Percentiles rank a stretch among this genome's conserved stretches.
These are phyloP conservation scores for Buceros bicornis DNA, from an alignment of 2,797 vertebrate species.

Conservation along the genomic window DNA sequence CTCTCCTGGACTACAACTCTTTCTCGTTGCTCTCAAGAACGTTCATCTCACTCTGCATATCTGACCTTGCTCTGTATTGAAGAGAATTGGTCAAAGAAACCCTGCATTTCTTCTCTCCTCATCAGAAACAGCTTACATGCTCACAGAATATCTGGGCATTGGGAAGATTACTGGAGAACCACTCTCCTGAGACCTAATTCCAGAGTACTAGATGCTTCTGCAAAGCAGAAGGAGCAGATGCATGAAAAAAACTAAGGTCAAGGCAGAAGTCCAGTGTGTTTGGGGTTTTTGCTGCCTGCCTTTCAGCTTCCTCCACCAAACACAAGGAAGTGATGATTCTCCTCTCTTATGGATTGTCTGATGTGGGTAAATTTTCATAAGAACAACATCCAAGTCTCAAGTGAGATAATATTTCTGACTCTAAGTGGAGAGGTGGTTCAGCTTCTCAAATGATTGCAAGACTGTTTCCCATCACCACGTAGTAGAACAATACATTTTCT, in stretches of 20 bases:
- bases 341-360: neutral
- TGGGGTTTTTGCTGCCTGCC: neutral
- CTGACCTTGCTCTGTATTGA: neutral
- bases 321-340: neutral
- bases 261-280: neutral
- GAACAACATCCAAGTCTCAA: neutral
- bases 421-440: neutral
- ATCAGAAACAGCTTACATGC: neutral
- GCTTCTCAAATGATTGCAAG: neutral
- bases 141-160: neutral
- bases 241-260: neutral
- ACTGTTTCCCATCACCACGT: neutral
- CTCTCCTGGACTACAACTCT: neutral
- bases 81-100: neutral
- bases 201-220: neutral
- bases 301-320: neutral
- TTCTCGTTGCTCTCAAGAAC: neutral
- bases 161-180: neutral
- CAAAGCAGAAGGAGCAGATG: neutral
- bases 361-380: neutral
- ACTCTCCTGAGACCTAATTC: accelerated
- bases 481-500: neutral
- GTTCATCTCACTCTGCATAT: accelerated
- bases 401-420: neutral
- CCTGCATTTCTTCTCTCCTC: neutral